Conservation (phyloP, 2,113 vertebrate species). For the Brachypodius melanocephalos region DNA sequence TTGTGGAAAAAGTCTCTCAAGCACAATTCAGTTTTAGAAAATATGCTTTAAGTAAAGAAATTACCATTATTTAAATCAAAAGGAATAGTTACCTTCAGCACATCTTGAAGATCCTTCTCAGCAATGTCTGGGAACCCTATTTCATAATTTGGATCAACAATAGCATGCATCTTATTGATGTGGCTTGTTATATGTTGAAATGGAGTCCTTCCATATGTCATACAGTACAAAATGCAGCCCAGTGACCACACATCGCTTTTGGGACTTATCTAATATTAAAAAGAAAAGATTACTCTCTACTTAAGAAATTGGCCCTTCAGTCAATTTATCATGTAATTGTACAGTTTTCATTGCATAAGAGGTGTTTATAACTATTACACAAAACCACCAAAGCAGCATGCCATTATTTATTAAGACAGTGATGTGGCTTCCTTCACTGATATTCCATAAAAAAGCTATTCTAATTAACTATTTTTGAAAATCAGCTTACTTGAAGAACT, state of each 20-base stretch:
- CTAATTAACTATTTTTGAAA: background rate
- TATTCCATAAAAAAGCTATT: background rate
- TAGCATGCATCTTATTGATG: conserved; percentile 90
- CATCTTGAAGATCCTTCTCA: conserved; percentile 92
- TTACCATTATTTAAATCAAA: background rate
- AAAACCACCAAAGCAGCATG: background rate
- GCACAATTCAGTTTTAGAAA: background rate
- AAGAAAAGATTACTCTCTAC: background rate
- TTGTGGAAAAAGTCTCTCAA: background rate
- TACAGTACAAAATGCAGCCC: conserved; percentile 94
- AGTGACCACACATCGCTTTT: conserved; percentile 98
- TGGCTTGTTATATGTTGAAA: conserved; percentile 95
- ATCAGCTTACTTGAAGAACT: background rate
- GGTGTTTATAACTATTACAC: background rate
- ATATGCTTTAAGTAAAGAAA: background rate
- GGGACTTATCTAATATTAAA: conserved; percentile 83
- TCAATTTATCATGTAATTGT: background rate
- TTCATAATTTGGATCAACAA: conserved; percentile 85
- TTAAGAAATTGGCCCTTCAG: background rate
- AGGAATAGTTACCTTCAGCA: conserved; percentile 83
- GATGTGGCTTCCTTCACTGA: background rate
- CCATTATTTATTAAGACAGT: background rate
- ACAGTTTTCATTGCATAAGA: background rate
- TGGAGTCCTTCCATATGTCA: conserved; percentile 95
- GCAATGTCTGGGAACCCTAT: conserved; percentile 89